phyloP scores from a whole-genome alignment of 2,797 vertebrate species.

The Vespertilio murinus region DNA sequence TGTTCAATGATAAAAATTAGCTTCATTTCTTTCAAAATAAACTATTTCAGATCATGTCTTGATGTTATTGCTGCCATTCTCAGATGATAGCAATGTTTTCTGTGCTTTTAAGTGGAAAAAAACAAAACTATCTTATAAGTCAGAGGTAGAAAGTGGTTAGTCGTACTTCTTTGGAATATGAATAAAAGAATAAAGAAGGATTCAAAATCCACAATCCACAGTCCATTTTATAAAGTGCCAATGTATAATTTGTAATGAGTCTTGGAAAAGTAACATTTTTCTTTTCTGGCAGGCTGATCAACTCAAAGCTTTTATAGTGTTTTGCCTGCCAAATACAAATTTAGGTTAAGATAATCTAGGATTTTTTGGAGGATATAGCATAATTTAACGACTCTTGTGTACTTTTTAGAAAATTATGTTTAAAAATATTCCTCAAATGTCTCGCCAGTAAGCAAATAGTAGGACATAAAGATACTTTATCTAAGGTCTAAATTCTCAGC shows the following conservation, averaged over 20 bases:
- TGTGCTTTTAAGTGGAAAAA: background rate
- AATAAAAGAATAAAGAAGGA: conserved; percentile 6
- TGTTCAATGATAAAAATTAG: background rate
- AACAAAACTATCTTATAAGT: background rate
- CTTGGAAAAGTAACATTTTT: conserved; percentile 22
- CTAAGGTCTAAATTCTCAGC: background rate
- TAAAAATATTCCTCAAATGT: conserved; percentile 20
- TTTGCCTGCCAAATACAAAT: conserved; percentile 44
- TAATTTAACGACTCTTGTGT: background rate
- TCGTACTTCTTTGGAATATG: background rate
- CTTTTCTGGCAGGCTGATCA: conserved; percentile 28
- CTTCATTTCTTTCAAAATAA: conserved; percentile 1
- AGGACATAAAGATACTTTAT: background rate
- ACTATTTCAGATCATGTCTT: background rate
- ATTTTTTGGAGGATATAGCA: conserved; percentile 22
- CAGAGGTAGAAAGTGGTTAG: background rate
- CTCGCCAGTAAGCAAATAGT: background rate
- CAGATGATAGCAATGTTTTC: background rate
- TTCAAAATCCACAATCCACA: background rate
- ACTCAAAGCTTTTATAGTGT: background rate
- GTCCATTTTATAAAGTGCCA: conserved; percentile 33
- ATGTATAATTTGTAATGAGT: conserved; percentile 6
- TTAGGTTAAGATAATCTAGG: conserved; percentile 35
- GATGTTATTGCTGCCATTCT: background rate
- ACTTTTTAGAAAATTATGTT: background rate